Percentiles rank a stretch among this genome's conserved stretches.
These are phyloP conservation scores for Eriocheir sinensis DNA, from an alignment of 1,140 invertebrate genomes.

Conservation along the genomic window DNA sequence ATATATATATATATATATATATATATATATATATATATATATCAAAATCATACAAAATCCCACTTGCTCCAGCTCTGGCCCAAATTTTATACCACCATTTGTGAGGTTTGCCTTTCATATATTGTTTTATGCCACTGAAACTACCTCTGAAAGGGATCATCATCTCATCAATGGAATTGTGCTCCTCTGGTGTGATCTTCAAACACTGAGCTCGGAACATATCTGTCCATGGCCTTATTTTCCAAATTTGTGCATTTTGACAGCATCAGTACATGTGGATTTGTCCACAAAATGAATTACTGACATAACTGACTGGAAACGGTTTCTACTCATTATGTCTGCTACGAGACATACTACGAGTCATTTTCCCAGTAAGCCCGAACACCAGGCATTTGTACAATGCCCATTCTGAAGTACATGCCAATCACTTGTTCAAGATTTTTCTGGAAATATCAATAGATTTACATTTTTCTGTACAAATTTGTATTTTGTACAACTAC, in stretches of 20 bases:
- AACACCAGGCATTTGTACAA: no score
- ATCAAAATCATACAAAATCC: slow-evolving; percentile 31
- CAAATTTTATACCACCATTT: no score
- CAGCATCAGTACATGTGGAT: no score
- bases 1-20: slow-evolving; percentile 45
- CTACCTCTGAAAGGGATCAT: slow-evolving; percentile 37
- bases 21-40: slow-evolving; percentile 49
- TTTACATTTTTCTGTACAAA: slow-evolving; percentile 39
- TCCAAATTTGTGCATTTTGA: no score
- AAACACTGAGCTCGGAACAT: slow-evolving; percentile 39
- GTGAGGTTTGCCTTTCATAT: background rate
- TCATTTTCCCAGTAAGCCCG: no score
- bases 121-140: slow-evolving; percentile 31
- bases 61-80: slow-evolving; percentile 41
- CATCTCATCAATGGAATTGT: slow-evolving; percentile 55
- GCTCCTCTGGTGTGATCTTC: slow-evolving; percentile 52
- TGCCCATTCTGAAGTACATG: slow-evolving; percentile 36
- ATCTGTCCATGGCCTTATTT: background rate
- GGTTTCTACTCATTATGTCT: no score
- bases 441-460: background rate
- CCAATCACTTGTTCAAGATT: slow-evolving; percentile 34
- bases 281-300: no score
- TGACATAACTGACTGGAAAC: no score
- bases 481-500: no score
- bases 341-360: no score